phyloP scores from a whole-genome alignment of 2,113 vertebrate genomes.

The Melanocharis versteri region DNA sequence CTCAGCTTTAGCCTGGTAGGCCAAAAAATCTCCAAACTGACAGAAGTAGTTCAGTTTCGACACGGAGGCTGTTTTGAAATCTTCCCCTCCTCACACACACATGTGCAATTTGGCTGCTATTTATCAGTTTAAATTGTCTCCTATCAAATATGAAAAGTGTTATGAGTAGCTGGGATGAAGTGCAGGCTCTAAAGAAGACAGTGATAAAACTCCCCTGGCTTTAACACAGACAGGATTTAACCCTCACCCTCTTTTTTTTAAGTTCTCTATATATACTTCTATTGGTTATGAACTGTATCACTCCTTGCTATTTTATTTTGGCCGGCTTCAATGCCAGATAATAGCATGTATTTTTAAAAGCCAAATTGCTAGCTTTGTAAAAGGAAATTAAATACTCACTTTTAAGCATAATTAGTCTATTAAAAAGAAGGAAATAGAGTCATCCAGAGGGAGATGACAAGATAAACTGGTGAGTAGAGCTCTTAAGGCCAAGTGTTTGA shows the following conservation, averaged over 20 bases:
- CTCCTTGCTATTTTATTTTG: not conserved
- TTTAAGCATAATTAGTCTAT: not conserved
- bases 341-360: not conserved
- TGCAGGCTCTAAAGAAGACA: constrained; percentile 3
- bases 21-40: not conserved
- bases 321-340: not conserved
- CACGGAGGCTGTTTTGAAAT: not conserved
- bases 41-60: not conserved
- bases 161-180: constrained; percentile 33
- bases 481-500: not conserved
- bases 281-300: not conserved
- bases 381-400: not conserved
- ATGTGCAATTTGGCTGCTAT: not conserved
- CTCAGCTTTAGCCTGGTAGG: not conserved
- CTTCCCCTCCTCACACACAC: not conserved
- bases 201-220: constrained; percentile 14
- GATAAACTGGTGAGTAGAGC: not conserved
- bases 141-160: constrained; percentile 1
- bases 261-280: not conserved
- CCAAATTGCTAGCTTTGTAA: not conserved
- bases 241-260: not conserved
- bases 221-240: not conserved
- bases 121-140: constrained; percentile 33
- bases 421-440: not conserved
- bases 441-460: not conserved